A percentile compares a stretch with the other conserved stretches of the same genome.
Evolutionary conservation across 2,888 invertebrate genomes (phyloP).

Genomic region (Deilephila elpenor): DNA sequence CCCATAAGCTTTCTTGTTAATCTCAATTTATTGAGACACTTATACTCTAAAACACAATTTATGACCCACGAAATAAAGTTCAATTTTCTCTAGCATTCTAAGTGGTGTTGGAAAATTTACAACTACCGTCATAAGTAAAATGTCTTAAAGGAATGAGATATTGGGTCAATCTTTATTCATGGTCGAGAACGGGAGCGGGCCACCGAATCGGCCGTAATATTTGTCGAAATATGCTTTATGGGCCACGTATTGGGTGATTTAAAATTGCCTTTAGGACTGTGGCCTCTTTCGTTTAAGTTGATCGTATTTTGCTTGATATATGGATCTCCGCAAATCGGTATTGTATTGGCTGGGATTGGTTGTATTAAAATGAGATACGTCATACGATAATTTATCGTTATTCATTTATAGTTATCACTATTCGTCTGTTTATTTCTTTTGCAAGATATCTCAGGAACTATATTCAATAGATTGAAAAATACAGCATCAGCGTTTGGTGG

Average conservation of each 20-base stretch:
- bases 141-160: slow-evolving; percentile 69
- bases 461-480: too few species aligned
- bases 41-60: background rate
- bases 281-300: slow-evolving; percentile 21
- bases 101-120: slow-evolving; percentile 60
- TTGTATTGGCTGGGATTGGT: background rate
- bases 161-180: slow-evolving; percentile 74
- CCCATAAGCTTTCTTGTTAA: slow-evolving; percentile 42
- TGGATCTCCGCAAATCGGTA: background rate
- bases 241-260: slow-evolving; percentile 27
- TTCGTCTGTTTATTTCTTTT: background rate
- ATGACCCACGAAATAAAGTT: background rate
- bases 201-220: slow-evolving; percentile 60
- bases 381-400: too few species aligned
- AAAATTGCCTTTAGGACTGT: slow-evolving; percentile 17
- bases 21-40: slow-evolving; percentile 41
- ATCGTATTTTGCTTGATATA: slow-evolving; percentile 13
- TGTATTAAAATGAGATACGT: background rate
- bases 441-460: too few species aligned
- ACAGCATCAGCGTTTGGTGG: too few species aligned
- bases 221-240: slow-evolving; percentile 64
- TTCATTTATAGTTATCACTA: background rate
- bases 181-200: slow-evolving; percentile 50
- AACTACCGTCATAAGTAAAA: slow-evolving; percentile 73
- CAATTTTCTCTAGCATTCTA: background rate